Evolutionary conservation across 2,113 vertebrate species (phyloP), one percentile per base, ranked within the genome.

Genomic region (Mellivora capensis): DNA sequence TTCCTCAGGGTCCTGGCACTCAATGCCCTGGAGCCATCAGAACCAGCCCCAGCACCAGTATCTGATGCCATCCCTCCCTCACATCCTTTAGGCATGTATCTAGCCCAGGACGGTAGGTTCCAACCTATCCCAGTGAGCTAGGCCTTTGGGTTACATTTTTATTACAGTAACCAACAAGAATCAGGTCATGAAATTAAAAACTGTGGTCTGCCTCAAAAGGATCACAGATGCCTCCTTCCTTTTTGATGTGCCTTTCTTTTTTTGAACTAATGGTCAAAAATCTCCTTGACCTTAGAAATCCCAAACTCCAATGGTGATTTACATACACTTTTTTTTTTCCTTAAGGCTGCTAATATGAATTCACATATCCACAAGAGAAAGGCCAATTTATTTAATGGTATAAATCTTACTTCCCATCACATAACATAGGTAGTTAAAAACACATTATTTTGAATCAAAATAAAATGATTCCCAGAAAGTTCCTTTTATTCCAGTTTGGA

Each of bases 331-430:
- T 44, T 77, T 57, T n/a, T 54, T 52, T 52, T 17, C 67, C 25
- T 57, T 71, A 54, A 59, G 6, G 29, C 6, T 54, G 18, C 31
- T 86, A 42, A 37, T 15, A 42, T 21, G 31, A 64, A 82, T 21
- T 96, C 59, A 74, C 31, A 79, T 49, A 76, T n/a, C 64, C n/a
- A 82, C 13, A 81, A 57, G 44, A 42, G 20, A 95, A 77, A 87
- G n/a, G 4, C 21, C 23, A 37, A 47, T 72, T 44, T 61, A 83
- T 47, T 64, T 90, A 82, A 61, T 47, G 42, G 34, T 42, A 91
- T 44, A 83, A 47, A 62, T 89, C 87, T 72, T 86, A 90, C 21
- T 87, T 39, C 25, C n/a, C 11, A 67, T 54, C 29, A 18, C 1
- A 15, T 20, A 93, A 91, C 29, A 39, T 3, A 61, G 74, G 17